These are phyloP conservation scores for Chloromyia formosa DNA, from an alignment of 2,888 invertebrate genomes.

Conservation along the genomic window DNA sequence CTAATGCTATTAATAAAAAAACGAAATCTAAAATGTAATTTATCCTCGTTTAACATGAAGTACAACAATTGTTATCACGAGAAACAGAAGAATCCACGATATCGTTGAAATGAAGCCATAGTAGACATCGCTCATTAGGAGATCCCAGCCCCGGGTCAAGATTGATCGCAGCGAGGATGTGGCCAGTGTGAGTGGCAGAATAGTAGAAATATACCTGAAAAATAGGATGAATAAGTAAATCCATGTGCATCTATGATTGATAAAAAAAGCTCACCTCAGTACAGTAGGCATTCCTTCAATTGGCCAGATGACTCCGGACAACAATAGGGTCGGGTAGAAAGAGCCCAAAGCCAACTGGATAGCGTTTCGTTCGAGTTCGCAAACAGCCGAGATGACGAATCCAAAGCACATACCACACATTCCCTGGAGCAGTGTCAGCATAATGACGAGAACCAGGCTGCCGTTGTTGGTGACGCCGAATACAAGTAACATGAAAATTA, in stretches of 20 bases:
- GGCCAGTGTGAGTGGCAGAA: conserved; percentile 89
- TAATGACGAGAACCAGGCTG: conserved; percentile 82
- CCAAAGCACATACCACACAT: conserved; percentile 97
- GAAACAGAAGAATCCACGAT: conserved; percentile 84
- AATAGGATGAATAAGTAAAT: conserved; percentile 7
- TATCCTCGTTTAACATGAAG: conserved; percentile 83
- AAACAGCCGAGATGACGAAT: conserved; percentile 91
- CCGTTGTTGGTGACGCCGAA: conserved; percentile 92
- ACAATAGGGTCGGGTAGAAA: conserved; percentile 91
- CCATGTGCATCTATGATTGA: too few species aligned
- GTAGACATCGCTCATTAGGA: conserved; percentile 84
- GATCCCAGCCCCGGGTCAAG: conserved; percentile 87
- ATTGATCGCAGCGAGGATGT: conserved; percentile 89
- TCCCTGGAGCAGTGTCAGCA: conserved; percentile 87
- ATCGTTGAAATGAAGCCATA: conserved; percentile 87
- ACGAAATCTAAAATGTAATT: conserved; percentile 50
- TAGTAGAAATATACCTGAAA: conserved; percentile 77
- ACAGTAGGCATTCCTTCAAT: conserved; percentile 93
- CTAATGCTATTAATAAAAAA: conserved; percentile 1
- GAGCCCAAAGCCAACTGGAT: conserved; percentile 93
- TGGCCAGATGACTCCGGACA: conserved; percentile 97
- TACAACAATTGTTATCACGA: conserved; percentile 81
- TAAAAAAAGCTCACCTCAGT: conserved; percentile 65
- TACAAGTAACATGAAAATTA: conserved; percentile 90
- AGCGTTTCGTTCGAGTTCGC: conserved; percentile 90